Percentiles rank a stretch among this genome's conserved stretches.
Evolutionary conservation across 2,888 invertebrate species (phyloP).

Genomic region (Drosophila pseudotalamancana): DNA sequence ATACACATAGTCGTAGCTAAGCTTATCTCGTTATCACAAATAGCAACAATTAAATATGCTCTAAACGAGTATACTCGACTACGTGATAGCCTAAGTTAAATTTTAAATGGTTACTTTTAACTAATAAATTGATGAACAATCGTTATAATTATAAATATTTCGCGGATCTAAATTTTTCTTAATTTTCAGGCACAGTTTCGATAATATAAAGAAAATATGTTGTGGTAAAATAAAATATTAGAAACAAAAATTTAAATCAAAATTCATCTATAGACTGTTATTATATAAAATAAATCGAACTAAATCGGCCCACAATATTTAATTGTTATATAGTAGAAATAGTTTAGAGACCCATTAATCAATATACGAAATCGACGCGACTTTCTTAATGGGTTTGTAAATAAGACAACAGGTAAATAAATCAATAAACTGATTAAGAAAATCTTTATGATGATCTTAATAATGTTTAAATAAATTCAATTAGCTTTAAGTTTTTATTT

Average conservation of each 20-base stretch:
- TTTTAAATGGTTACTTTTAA: no score
- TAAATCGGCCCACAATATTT: no score
- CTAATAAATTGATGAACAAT: no score
- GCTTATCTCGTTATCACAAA: conserved; percentile 49
- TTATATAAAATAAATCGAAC: no score
- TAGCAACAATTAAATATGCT: conserved; percentile 8
- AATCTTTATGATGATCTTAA: no score
- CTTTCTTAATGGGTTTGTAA: background rate
- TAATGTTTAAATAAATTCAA: background rate
- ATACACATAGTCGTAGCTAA: conserved; percentile 14
- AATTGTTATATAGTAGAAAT: background rate
- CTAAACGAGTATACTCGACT: background rate
- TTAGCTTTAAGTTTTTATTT: background rate
- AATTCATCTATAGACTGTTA: no score
- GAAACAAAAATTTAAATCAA: no score
- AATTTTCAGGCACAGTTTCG: no score
- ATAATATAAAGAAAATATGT: no score
- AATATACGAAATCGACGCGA: background rate
- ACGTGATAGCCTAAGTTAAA: conserved; percentile 5
- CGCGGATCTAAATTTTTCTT: no score
- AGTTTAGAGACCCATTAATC: background rate
- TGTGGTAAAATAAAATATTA: no score
- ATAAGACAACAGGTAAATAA: background rate
- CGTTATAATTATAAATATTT: no score
- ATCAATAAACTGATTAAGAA: background rate